These are phyloP conservation scores for Caenorhabditis sp. DNA, from an alignment of 2,888 invertebrate genomes.

Conservation along the genomic window DNA sequence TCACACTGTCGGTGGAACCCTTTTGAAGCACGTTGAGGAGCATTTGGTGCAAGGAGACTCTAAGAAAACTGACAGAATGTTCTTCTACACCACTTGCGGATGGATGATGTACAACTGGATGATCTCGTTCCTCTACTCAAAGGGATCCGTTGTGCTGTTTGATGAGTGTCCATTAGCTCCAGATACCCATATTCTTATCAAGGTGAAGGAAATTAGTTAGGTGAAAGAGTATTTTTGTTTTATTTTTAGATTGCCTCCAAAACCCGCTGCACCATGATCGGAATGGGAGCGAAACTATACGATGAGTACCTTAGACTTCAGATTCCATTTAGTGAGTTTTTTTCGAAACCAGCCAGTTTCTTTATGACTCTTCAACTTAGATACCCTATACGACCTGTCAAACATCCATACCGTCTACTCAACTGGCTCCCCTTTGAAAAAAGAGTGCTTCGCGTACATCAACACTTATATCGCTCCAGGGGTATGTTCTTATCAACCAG, in stretches of 20 bases:
- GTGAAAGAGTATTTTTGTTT: not conserved
- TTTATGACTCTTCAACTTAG: conserved; percentile 77
- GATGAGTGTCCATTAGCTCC: conserved; percentile 86
- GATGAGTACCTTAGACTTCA: conserved; percentile 85
- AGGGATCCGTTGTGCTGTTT: conserved; percentile 85
- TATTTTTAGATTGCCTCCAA: conserved; percentile 61
- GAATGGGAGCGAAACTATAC: conserved; percentile 86
- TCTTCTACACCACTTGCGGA: conserved; percentile 86
- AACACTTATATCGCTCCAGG: conserved; percentile 84
- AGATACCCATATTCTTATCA: conserved; percentile 85
- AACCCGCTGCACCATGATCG: conserved; percentile 85
- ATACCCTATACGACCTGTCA: conserved; percentile 84
- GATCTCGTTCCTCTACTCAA: conserved; percentile 84
- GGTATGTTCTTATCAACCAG: conserved; percentile 49
- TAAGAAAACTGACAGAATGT: conserved; percentile 84
- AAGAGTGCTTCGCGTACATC: conserved; percentile 85
- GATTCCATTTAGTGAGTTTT: conserved; percentile 74
- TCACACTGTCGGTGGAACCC: conserved; percentile 86
- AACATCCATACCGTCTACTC: conserved; percentile 85
- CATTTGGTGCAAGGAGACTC: conserved; percentile 86
- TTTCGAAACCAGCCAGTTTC: not conserved
- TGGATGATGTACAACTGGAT: conserved; percentile 87
- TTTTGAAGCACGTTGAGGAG: conserved; percentile 86
- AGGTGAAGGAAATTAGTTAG: conserved; percentile 76
- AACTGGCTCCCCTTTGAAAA: conserved; percentile 84